Conservation (phyloP, 1,140 invertebrate species). For the Rhyacophila brunnea region DNA sequence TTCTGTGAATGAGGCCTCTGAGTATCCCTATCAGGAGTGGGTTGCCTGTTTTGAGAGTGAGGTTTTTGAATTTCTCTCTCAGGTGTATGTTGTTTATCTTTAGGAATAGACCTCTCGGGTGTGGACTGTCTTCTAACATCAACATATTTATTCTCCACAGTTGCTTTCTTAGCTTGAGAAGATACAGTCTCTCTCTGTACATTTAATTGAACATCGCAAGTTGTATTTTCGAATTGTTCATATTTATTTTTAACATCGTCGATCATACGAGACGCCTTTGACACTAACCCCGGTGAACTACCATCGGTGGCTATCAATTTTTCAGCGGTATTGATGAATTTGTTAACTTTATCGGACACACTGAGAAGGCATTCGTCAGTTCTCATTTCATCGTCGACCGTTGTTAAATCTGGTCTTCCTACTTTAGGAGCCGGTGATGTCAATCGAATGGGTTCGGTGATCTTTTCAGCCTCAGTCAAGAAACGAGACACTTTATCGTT, state of each 20-base stretch:
- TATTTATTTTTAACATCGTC: slow-evolving; percentile 32
- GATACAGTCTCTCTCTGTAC: slow-evolving; percentile 32
- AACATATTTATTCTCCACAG: slow-evolving; percentile 29
- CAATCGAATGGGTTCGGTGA: slow-evolving; percentile 45
- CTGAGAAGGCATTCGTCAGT: slow-evolving; percentile 57
- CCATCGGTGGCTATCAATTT: slow-evolving; percentile 47
- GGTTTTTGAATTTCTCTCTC: slow-evolving; percentile 6
- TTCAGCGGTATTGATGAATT: slow-evolving; percentile 60
- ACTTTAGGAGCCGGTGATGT: slow-evolving; percentile 47
- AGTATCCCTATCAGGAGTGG: not conserved
- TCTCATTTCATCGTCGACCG: slow-evolving; percentile 56
- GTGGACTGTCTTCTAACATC: slow-evolving; percentile 17
- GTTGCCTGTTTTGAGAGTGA: not conserved
- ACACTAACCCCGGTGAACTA: slow-evolving; percentile 42
- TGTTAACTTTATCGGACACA: slow-evolving; percentile 62
- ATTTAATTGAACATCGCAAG: slow-evolving; percentile 19
- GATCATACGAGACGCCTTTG: slow-evolving; percentile 39
- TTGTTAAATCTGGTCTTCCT: slow-evolving; percentile 50
- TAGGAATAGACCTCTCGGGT: slow-evolving; percentile 12
- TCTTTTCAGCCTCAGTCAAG: slow-evolving; percentile 60
- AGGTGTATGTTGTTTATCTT: slow-evolving; percentile 19
- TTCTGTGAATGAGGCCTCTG: too few relatives aligned
- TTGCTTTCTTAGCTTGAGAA: slow-evolving; percentile 27
- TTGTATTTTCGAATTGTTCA: slow-evolving; percentile 23
- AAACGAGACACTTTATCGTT: slow-evolving; percentile 67